Conservation (phyloP, 2,113 vertebrate species). For the Alethe diademata region DNA sequence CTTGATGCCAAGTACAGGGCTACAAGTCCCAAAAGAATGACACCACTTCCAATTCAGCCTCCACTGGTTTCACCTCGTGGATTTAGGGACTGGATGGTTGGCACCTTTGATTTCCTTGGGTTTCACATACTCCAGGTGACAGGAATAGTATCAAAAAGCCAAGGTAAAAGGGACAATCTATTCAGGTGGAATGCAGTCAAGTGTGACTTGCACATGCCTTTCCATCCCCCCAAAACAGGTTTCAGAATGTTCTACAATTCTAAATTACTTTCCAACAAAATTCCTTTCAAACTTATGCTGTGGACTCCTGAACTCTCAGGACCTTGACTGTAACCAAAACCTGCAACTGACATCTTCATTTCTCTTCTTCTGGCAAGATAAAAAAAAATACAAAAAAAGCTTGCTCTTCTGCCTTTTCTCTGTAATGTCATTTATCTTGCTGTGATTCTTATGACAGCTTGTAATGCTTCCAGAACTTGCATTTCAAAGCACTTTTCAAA, state of each 20-base stretch:
- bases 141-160: not conserved
- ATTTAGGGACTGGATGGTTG: not conserved
- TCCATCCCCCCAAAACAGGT: not conserved
- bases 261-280: not conserved
- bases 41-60: not conserved
- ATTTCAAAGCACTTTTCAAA: not conserved
- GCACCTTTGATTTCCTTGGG: not conserved
- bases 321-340: not conserved
- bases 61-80: not conserved
- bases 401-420: not conserved
- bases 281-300: not conserved
- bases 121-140: not conserved
- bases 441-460: not conserved
- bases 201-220: not conserved
- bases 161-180: not conserved
- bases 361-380: not conserved
- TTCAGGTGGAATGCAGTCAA: not conserved
- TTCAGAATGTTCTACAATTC: not conserved
- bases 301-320: not conserved
- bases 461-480: conserved; percentile 7
- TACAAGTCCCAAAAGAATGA: not conserved
- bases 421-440: not conserved
- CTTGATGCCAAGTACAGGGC: not conserved
- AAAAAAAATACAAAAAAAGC: not conserved
- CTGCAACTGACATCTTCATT: not conserved